These are phyloP conservation scores for Gnathonemus echidnorhynchus DNA, from an alignment of 2,113 vertebrate genomes.

Conservation along the genomic window DNA sequence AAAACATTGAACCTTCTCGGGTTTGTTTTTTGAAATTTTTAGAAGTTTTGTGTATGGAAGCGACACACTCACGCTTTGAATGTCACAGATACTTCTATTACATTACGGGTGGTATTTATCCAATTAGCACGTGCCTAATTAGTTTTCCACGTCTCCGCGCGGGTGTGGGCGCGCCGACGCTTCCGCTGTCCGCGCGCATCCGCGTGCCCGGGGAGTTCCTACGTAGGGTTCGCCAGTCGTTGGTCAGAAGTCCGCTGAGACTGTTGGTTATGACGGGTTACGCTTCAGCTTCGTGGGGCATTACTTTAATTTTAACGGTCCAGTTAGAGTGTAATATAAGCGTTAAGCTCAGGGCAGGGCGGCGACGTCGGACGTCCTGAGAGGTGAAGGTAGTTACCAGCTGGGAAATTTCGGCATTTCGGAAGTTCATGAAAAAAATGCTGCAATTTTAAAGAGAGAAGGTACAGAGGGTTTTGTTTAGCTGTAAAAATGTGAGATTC, in stretches of 20 bases:
- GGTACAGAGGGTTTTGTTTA: not conserved
- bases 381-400: not conserved
- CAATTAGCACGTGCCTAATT: not conserved
- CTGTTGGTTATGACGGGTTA: not conserved
- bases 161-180: not conserved
- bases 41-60: not conserved
- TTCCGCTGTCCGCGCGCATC: not conserved
- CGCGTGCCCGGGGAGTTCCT: not conserved
- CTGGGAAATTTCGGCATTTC: not conserved
- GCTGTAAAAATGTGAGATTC: constrained; percentile 15
- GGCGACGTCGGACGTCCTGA: not conserved
- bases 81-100: not conserved
- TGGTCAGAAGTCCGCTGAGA: not conserved
- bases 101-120: not conserved
- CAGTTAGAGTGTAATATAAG: not conserved
- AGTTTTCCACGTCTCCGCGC: not conserved
- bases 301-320: not conserved
- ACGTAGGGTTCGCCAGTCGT: not conserved
- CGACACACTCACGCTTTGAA: not conserved
- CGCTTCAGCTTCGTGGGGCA: not conserved
- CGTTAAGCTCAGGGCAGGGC: not conserved
- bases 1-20: not conserved
- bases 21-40: not conserved
- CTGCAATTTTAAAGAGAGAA: not conserved
- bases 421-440: not conserved